Evolutionary conservation across 2,113 vertebrate species (phyloP), one percentile per base, ranked within the genome.

Genomic region (Tupaia chinensis): DNA sequence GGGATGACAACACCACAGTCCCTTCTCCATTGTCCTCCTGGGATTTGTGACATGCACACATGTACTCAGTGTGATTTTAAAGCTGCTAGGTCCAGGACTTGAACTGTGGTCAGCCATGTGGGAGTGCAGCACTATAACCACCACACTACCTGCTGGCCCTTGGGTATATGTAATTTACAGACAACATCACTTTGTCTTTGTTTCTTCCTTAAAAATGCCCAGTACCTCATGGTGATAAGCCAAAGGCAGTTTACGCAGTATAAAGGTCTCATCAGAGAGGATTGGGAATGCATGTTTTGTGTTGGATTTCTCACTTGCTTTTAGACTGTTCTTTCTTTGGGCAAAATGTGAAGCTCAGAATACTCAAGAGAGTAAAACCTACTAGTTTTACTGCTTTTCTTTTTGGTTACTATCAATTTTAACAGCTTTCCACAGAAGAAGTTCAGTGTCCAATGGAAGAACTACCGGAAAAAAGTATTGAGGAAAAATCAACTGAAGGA

Each of bases 361-460:
- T 61, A 61, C 29, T 17, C 2, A 65, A 27, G 54, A 54, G 3
- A 20, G 29, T 85, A 69, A 86, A 61, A 27, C 10, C 13, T 69
- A 0, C 65, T 87, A 89, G 58, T 89, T 63, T 85, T 7, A 81
- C 27, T 2, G 87, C 8, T 91, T 96, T 94, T 93, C 87, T 87
- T 92, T 96, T 69, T 44, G 73, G 22, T 1, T 83, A 8, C 73
- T 81, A 0, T 76, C 23, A 91, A 72, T 98, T 98, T 91, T 93
- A 97, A 79, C 29, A 98, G 79, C 58, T 89, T 16, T 81, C 87
- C 9, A 6, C 83, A 86, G 93, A 87, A 92, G 86, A 93, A 63
- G 13, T 80, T 76, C 60, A 58, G 7, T 73, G 61, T 95, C n/a
- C 86, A 11, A 89, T 74, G 56, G 86, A 97, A 90, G 91, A 96